Base-by-base conservation (phyloP, 2,888 invertebrate species). In the Ophion costatus region DNA sequence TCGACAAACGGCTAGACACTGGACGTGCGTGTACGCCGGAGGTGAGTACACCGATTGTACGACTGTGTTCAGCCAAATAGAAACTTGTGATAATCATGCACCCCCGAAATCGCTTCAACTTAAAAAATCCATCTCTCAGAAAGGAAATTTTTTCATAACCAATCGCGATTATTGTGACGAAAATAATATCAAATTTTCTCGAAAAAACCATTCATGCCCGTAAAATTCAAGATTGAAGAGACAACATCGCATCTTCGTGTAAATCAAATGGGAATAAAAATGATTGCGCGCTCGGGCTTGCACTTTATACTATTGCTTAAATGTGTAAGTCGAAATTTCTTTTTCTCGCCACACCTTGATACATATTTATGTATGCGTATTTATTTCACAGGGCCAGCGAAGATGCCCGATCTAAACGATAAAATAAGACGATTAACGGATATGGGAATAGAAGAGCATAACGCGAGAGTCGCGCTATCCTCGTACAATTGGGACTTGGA, bases 11-110 rank as follows among this genome's bases (percentile, higher is more conserved):
- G 99, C 99, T 42, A 96, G 96, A 91, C 98, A 99, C 95, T 99
- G 99, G 99, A 98, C 99, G 82, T 97, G 97, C 93, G 96, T 96
- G 20, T 99, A 99, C 94, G 99, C 99, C 22, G 97, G 97, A 90
- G 98, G 97, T 94, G 95, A 94, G 77, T 89, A 90, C 20, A 81
- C 63, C n/a, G 10, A 73, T 73, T 14, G 22, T 22, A n/a, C 38
- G 11, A 11, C 22, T 42, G 5, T 17, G 24, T 51, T 51, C 17
- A 1, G 51, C 5, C 51, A 5, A 51, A 51, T 51, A 51, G 14
- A 51, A 51, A 17, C 51, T 14, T 51, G 51, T 51, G 3, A 51
- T 51, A 6, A 51, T 51, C 4, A 17, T 14, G 11, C 14, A 5
- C 51, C 2, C 11, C 17, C 3, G 17, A 17, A 17, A 51, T 14